Base-by-base conservation (phyloP, 2,113 vertebrate species). In the Rattus rattus region DNA sequence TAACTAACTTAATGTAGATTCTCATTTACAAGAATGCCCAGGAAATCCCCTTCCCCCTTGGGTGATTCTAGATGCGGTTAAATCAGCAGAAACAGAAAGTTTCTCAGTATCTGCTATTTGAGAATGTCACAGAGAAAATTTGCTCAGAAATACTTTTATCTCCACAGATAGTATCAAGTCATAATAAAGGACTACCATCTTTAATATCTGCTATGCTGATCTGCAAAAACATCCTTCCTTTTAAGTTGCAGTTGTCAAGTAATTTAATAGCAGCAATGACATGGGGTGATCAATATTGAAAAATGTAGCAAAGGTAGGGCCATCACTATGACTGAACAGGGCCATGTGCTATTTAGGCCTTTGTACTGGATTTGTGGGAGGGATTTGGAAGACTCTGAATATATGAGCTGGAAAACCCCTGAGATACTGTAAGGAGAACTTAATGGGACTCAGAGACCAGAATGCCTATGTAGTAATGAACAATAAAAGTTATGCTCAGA, bases 61-160 rank as follows among this genome's bases (percentile, higher is more conserved):
- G 16, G 11, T 33, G 9, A 47, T 33, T 12, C 14, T 33, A 39
- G 28, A 47, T 47, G 8, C 39, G 47, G 39, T 33, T 8, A 47
- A 49, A 47, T 86, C 43, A 49, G 30, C 3, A 86, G 26, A 65
- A 85, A 26, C 7, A 85, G 16, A 65, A 39, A 65, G 61, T 12
- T 90, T 79, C 9, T 79, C 22, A 73, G 13, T 47, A 14, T 43
- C 63, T 94, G 33, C 16, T 90, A 95, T 52, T 84, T 79, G 28
- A 94, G 61, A 36, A 83, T 54, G 14, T 77, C 30, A 43, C 85
- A 61, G 73, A 88, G 63, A 85, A 70, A 7, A 14, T 88, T 65
- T 75, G 30, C 61, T 84, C 12, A 91, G 70, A 73, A 92, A 95
- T 72, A 88, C 63, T 90, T 93, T 65, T 28, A 63, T 56, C 22